These are phyloP conservation scores for Drosophila lutescens DNA, from an alignment of 2,888 invertebrate genomes.

Conservation along the genomic window DNA sequence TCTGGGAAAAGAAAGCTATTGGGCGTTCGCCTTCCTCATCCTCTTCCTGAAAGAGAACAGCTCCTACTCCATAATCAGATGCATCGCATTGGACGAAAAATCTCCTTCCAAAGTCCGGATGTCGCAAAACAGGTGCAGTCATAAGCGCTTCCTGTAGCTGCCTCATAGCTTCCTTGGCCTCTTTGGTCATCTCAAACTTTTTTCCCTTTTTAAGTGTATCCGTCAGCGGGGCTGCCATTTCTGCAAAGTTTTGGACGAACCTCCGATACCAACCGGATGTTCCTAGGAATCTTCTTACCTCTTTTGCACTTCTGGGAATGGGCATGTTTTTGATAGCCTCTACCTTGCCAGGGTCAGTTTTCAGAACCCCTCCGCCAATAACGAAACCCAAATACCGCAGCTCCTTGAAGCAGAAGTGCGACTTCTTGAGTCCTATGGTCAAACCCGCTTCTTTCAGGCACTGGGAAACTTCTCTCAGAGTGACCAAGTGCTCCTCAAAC, in stretches of 20 bases:
- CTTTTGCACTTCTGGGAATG: background rate
- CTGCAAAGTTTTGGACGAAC: background rate
- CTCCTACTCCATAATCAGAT: no score
- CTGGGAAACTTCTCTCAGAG: background rate
- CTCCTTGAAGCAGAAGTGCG: background rate
- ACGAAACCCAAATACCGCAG: background rate
- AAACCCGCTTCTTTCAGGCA: background rate
- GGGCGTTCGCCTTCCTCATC: no score
- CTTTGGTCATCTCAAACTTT: background rate
- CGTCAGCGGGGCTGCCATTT: background rate
- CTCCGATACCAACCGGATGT: constrained; percentile 7
- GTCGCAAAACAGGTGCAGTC: no score
- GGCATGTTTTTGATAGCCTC: no score
- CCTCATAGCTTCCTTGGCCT: no score
- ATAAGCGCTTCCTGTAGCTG: background rate
- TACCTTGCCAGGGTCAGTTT: no score
- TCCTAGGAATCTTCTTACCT: background rate
- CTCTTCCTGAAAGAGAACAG: no score
- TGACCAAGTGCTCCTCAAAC: background rate
- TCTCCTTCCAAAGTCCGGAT: no score
- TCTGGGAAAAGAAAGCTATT: no score
- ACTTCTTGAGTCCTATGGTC: background rate
- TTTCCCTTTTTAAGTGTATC: background rate
- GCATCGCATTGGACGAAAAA: no score
- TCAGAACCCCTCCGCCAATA: background rate